phyloP scores from a whole-genome alignment of 2,113 vertebrate genomes.

The Australoheros scitulus region DNA sequence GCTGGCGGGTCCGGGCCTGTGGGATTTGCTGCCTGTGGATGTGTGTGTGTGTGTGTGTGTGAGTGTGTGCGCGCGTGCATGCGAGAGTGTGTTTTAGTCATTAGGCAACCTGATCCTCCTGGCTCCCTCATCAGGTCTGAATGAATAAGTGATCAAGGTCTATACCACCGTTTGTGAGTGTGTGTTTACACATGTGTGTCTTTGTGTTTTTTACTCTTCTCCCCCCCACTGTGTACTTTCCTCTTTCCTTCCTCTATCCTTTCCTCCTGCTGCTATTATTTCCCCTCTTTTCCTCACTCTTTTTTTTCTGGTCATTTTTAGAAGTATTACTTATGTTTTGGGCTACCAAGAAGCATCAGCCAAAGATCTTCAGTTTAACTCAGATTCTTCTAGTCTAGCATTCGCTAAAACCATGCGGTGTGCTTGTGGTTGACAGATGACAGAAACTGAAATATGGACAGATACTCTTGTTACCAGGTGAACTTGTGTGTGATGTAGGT shows the following conservation, averaged over 20 bases:
- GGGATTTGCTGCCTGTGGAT: slow-evolving; percentile 55
- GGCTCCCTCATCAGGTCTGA: slow-evolving; percentile 56
- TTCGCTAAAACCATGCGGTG: neutral
- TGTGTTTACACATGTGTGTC: neutral
- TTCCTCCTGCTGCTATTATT: neutral
- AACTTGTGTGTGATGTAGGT: neutral
- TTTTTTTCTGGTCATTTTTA: neutral
- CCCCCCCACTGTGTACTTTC: slow-evolving; percentile 12
- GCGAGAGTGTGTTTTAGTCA: slow-evolving; percentile 43
- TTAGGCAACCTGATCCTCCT: slow-evolving; percentile 63
- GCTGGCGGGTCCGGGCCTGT: slow-evolving; percentile 48
- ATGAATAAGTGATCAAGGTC: slow-evolving; percentile 72
- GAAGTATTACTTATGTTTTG: neutral
- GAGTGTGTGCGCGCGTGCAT: slow-evolving; percentile 13
- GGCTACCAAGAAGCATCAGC: neutral
- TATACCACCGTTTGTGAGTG: neutral
- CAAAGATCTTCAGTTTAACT: neutral
- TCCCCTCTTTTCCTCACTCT: neutral
- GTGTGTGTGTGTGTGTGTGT: slow-evolving; percentile 3
- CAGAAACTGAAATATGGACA: neutral
- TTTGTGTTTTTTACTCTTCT: slow-evolving; percentile 5
- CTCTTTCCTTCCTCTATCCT: neutral
- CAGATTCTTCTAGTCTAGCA: neutral
- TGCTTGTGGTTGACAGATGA: neutral
- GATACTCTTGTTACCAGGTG: neutral